Evolutionary conservation across 2,888 invertebrate species (phyloP).

Genomic region (Andrena hattorfiana): DNA sequence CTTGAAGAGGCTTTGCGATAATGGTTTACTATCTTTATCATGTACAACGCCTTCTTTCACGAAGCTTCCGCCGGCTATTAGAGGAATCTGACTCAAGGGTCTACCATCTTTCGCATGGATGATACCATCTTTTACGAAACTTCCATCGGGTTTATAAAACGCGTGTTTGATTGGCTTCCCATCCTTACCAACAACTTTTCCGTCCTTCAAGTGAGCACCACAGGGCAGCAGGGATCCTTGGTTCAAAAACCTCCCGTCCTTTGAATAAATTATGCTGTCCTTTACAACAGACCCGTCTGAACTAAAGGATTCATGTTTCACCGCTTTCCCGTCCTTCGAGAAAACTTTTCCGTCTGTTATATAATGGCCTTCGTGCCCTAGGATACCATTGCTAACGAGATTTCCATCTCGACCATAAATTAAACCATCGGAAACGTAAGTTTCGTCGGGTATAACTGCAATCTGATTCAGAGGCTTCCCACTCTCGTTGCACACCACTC

Average conservation of each 20-base stretch:
- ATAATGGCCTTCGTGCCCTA: conserved; percentile 80
- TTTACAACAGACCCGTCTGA: conserved; percentile 81
- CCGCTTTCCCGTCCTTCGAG: conserved; percentile 80
- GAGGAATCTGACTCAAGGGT: conserved; percentile 79
- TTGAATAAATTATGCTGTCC: conserved; percentile 79
- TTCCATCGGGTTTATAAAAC: conserved; percentile 81
- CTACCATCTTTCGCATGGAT: conserved; percentile 79
- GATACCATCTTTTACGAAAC: conserved; percentile 81
- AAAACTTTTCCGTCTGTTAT: conserved; percentile 80
- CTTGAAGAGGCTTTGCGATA: conserved; percentile 81
- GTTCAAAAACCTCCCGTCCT: conserved; percentile 80
- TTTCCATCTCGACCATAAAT: conserved; percentile 80
- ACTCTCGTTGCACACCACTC: conserved; percentile 79
- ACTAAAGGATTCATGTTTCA: conserved; percentile 80
- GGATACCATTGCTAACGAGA: conserved; percentile 76
- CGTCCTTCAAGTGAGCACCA: conserved; percentile 81
- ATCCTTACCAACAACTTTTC: conserved; percentile 81
- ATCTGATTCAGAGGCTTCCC: conserved; percentile 80
- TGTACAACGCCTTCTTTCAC: conserved; percentile 79
- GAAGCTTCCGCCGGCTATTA: conserved; percentile 79
- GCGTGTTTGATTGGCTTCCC: conserved; percentile 80
- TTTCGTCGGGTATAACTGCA: conserved; percentile 79
- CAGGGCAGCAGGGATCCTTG: conserved; percentile 81
- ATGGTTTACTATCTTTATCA: conserved; percentile 72
- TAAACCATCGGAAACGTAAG: conserved; percentile 79